Evolutionary conservation across 2,113 vertebrate species (phyloP).

Genomic region (Hirundichthys speculiger): DNA sequence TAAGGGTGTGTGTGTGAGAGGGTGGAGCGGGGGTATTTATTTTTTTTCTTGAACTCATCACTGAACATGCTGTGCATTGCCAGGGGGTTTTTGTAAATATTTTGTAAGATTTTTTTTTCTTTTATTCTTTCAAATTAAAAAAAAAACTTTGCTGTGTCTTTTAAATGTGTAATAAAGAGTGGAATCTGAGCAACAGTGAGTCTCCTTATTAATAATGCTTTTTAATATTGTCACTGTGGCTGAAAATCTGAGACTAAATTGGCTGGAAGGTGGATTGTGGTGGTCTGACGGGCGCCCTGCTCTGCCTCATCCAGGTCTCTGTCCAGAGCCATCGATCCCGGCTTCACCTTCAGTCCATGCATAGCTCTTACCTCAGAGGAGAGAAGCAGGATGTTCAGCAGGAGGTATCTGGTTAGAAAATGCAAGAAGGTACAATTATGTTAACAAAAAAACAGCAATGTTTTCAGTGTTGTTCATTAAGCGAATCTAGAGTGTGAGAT

Average conservation of each 20-base stretch:
- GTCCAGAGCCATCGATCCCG: constrained; percentile 66
- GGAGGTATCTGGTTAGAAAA: constrained; percentile 15
- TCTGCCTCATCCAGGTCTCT: constrained; percentile 62
- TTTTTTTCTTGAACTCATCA: constrained; percentile 76
- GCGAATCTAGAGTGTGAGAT: not conserved
- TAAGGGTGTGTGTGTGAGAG: no score
- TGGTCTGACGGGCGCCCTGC: constrained; percentile 41
- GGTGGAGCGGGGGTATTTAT: constrained; percentile 85
- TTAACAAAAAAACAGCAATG: not conserved
- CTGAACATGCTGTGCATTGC: constrained; percentile 85
- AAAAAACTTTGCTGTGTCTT: constrained; percentile 71
- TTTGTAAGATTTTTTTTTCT: constrained; percentile 76
- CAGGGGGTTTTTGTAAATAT: constrained; percentile 83
- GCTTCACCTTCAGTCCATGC: constrained; percentile 56
- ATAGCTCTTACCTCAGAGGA: constrained; percentile 61
- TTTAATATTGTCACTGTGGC: not conserved
- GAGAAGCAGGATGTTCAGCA: constrained; percentile 49
- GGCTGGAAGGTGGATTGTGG: not conserved
- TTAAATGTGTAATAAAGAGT: constrained; percentile 82
- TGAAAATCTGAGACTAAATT: not conserved
- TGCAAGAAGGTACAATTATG: constrained; percentile 38
- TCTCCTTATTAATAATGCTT: constrained; percentile 17
- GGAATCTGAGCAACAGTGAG: constrained; percentile 59
- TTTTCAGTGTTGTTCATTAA: no score
- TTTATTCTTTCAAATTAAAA: constrained; percentile 65